These are phyloP conservation scores for Macaria liturata DNA, from an alignment of 2,888 invertebrate species.

Conservation along the genomic window DNA sequence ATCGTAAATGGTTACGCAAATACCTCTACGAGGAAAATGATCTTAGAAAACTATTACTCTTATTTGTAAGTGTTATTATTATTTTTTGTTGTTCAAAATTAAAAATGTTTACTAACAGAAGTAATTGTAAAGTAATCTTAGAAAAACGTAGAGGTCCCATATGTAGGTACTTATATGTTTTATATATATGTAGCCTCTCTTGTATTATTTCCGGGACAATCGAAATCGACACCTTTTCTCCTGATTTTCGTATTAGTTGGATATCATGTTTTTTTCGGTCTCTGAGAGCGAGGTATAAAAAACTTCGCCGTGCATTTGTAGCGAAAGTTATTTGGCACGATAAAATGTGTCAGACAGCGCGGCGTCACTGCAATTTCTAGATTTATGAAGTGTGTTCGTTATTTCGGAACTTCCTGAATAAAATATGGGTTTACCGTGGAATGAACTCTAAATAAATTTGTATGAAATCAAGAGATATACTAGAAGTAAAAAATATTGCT, in stretches of 20 bases:
- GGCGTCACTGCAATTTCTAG: conserved; percentile 18
- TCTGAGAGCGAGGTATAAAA: not conserved
- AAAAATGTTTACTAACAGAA: too few relatives aligned
- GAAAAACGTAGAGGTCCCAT: not conserved
- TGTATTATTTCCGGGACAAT: conserved; percentile 4
- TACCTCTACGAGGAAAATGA: conserved; percentile 12
- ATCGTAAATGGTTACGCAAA: conserved; percentile 5
- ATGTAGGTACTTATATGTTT: not conserved
- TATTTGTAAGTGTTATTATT: too few relatives aligned
- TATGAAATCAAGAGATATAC: too few relatives aligned
- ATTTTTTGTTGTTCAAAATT: too few relatives aligned
- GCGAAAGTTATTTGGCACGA: conserved; percentile 13
- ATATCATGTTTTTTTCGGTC: not conserved
- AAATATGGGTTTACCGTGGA: too few relatives aligned
- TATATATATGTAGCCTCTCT: not conserved
- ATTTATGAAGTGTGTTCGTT: conserved; percentile 11
- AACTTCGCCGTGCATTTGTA: conserved; percentile 4
- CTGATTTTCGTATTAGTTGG: conserved; percentile 4
- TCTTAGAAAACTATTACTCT: too few relatives aligned
- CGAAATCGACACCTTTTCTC: conserved; percentile 13
- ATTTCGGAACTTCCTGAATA: too few relatives aligned
- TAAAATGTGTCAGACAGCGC: conserved; percentile 16
- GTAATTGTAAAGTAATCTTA: too few relatives aligned
- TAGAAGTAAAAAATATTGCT: too few relatives aligned
- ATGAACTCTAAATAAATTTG: too few relatives aligned